Percentiles rank a stretch among this genome's conserved stretches.
phyloP scores from a whole-genome alignment of 2,888 invertebrate genomes.

The Aporophyla lueneburgensis region DNA sequence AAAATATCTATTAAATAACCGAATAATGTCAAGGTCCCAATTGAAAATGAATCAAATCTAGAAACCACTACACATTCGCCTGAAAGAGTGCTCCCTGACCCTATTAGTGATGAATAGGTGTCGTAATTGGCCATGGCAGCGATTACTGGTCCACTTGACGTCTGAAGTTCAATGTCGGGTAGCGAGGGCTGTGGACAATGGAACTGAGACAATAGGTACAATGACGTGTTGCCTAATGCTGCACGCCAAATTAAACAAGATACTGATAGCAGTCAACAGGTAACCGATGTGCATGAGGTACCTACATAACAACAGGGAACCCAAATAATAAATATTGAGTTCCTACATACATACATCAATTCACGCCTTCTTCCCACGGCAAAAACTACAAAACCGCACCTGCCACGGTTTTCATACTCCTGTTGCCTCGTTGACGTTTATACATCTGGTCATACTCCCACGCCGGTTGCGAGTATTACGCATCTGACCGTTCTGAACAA shows the following conservation, averaged over 20 bases:
- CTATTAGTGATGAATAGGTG: constrained; percentile 72
- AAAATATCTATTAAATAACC: constrained; percentile 41
- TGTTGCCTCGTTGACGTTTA: too few relatives aligned
- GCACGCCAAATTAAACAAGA: constrained; percentile 48
- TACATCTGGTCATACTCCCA: too few relatives aligned
- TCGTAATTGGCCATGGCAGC: constrained; percentile 78
- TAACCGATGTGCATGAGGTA: not conserved
- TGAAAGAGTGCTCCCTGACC: constrained; percentile 82
- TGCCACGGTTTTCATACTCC: too few relatives aligned
- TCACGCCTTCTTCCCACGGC: too few relatives aligned
- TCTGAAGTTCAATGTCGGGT: constrained; percentile 81
- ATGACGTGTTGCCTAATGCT: constrained; percentile 47
- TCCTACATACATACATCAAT: not conserved
- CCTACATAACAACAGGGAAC: not conserved
- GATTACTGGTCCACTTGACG: constrained; percentile 66
- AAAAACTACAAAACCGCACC: too few relatives aligned
- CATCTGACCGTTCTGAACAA: too few relatives aligned
- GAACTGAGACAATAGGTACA: constrained; percentile 49
- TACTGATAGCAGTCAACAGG: constrained; percentile 5
- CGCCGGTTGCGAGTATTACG: too few relatives aligned
- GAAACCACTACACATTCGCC: constrained; percentile 72
- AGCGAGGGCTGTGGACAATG: constrained; percentile 53
- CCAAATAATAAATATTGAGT: not conserved
- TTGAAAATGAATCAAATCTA: constrained; percentile 68
- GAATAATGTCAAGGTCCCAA: constrained; percentile 71